phyloP scores from a whole-genome alignment of 1,140 invertebrate genomes.

The Eumeta japonica region DNA sequence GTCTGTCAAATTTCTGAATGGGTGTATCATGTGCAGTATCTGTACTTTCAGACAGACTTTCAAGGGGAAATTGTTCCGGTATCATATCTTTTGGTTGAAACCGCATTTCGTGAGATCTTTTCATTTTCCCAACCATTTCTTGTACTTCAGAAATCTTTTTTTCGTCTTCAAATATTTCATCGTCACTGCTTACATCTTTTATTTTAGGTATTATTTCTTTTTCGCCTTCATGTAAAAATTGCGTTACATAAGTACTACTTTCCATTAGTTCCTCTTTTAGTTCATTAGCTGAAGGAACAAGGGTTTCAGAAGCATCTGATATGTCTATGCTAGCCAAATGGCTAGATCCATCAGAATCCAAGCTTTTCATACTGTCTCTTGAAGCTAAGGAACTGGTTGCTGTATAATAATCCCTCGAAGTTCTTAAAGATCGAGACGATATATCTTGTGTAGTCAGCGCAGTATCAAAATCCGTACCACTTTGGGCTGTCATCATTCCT shows the following conservation, averaged over 20 bases:
- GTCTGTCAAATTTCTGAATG: conserved; percentile 44
- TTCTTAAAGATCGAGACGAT: conserved; percentile 66
- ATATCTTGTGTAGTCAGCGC: conserved; percentile 76
- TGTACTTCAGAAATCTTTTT: conserved; percentile 34
- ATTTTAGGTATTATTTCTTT: conserved; percentile 29
- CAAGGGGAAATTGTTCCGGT: conserved; percentile 48
- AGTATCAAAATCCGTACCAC: conserved; percentile 86
- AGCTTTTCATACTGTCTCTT: conserved; percentile 82
- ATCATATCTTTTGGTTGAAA: conserved; percentile 70
- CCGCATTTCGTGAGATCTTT: conserved; percentile 85
- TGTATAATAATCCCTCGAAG: conserved; percentile 81
- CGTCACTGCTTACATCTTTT: conserved; percentile 41
- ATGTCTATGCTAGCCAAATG: conserved; percentile 84
- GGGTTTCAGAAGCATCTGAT: conserved; percentile 85
- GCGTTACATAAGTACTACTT: conserved; percentile 51
- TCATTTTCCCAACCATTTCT: conserved; percentile 70
- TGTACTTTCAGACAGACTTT: conserved; percentile 40
- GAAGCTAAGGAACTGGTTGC: conserved; percentile 81
- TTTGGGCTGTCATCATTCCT: conserved; percentile 62
- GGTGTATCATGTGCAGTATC: conserved; percentile 46
- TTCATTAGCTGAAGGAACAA: conserved; percentile 77
- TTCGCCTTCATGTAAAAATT: conserved; percentile 45
- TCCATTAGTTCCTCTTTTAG: conserved; percentile 57
- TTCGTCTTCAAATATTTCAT: conserved; percentile 56
- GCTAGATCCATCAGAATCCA: conserved; percentile 85